Conservation (phyloP, 2,888 invertebrate genomes). For the Xanthia icteritia region DNA sequence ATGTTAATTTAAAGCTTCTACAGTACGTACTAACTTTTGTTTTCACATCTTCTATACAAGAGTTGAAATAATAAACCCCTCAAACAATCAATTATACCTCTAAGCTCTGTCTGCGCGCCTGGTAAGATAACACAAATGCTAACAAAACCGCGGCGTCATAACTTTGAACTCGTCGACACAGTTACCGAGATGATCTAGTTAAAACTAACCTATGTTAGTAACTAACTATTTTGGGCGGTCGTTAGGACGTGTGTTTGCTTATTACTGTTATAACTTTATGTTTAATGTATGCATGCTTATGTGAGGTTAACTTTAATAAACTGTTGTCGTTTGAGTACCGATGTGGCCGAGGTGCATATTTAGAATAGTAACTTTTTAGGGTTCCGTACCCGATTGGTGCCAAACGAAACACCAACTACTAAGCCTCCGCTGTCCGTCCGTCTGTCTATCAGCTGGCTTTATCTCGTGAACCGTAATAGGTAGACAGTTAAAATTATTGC, state of each 20-base stretch:
- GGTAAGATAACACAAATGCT: conserved; percentile 58
- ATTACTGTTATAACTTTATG: conserved; percentile 33
- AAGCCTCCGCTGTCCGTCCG: no score
- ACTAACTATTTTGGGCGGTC: conserved; percentile 64
- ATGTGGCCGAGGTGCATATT: no score
- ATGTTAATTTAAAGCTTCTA: no score
- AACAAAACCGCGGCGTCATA: conserved; percentile 65
- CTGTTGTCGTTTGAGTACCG: neutral
- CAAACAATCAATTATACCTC: conserved; percentile 12
- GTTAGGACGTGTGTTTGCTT: conserved; percentile 39
- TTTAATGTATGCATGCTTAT: conserved; percentile 8
- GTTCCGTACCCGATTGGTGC: no score
- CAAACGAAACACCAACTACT: no score
- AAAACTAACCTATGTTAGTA: conserved; percentile 75
- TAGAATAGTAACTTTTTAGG: no score
- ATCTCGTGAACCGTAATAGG: no score
- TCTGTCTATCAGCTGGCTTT: no score
- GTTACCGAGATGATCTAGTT: conserved; percentile 73
- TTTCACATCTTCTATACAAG: neutral
- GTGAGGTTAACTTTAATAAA: conserved; percentile 8
- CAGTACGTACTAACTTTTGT: neutral
- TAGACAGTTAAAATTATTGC: no score
- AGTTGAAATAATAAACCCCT: neutral
- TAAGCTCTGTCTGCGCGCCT: neutral
- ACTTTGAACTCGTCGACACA: conserved; percentile 56